Percentiles rank a stretch among this genome's conserved stretches.
These are phyloP conservation scores for Drosophila nasuta DNA, from an alignment of 1,140 invertebrate species.

Conservation along the genomic window DNA sequence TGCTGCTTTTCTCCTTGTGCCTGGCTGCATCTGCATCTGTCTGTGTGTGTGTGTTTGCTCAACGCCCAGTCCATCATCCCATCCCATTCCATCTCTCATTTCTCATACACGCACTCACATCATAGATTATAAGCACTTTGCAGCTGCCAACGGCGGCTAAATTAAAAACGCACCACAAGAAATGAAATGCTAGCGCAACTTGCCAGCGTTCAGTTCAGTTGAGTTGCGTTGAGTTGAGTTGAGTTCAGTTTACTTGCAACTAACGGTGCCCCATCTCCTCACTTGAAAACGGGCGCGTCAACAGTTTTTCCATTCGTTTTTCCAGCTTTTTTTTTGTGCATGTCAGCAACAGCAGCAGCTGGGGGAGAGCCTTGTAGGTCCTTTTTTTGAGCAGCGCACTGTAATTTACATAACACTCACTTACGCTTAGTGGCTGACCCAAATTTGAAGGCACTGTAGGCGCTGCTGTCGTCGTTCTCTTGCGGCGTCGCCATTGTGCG, in stretches of 20 bases:
- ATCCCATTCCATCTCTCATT: neutral
- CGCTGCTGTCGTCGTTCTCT: neutral
- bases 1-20: constrained; percentile 18
- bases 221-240: neutral
- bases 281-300: constrained; percentile 48
- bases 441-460: constrained; percentile 59
- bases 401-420: constrained; percentile 81
- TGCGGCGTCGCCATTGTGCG: neutral
- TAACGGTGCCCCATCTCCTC: constrained; percentile 40
- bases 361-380: constrained; percentile 50
- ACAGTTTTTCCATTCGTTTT: constrained; percentile 61
- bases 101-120: constrained; percentile 4
- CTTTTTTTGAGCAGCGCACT: constrained; percentile 56
- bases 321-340: constrained; percentile 34
- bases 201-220: constrained; percentile 52
- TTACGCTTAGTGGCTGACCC: constrained; percentile 78
- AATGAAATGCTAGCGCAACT: constrained; percentile 52
- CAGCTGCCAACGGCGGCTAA: constrained; percentile 65
- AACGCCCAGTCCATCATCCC: neutral
- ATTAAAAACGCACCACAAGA: constrained; percentile 63
- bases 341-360: constrained; percentile 2
- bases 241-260: constrained; percentile 24
- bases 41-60: constrained; percentile 27
- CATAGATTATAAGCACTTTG: constrained; percentile 38
- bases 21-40: constrained; percentile 37